A percentile compares a stretch with the other conserved stretches of the same genome.
These are phyloP conservation scores for Loriculus beryllinus DNA, from an alignment of 2,797 vertebrate species.

Conservation along the genomic window DNA sequence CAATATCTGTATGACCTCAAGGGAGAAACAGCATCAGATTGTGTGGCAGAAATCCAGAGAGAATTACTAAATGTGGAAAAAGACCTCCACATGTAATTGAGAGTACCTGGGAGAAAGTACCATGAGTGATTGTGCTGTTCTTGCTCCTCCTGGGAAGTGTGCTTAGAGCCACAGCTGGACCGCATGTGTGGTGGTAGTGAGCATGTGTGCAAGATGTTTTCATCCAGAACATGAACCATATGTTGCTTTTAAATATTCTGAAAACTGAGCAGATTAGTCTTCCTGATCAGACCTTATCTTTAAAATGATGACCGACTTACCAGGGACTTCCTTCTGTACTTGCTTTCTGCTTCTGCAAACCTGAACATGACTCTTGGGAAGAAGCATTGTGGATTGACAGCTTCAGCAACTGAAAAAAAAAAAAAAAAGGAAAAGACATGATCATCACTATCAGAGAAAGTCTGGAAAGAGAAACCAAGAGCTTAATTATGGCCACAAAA, in stretches of 20 bases:
- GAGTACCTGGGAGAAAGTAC: neutral
- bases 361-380: neutral
- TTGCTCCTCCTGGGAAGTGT: neutral
- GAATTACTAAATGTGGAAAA: neutral
- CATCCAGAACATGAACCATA: neutral
- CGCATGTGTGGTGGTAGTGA: neutral
- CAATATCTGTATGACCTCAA: neutral
- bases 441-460: slow-evolving; percentile 11
- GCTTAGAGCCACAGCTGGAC: neutral
- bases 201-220: neutral
- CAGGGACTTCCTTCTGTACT: neutral
- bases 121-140: neutral
- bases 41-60: neutral
- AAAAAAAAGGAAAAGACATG: neutral
- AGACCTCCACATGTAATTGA: neutral
- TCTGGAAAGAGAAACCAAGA: neutral
- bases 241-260: slow-evolving; percentile 11
- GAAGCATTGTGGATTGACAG: neutral
- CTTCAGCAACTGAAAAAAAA: neutral
- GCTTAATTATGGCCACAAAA: neutral
- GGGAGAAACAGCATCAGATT: neutral
- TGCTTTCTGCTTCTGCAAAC: neutral
- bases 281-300: slow-evolving; percentile 3
- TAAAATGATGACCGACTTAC: neutral
- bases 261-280: neutral